phyloP scores from a whole-genome alignment of 2,113 vertebrate genomes.

The Rhea americana region DNA sequence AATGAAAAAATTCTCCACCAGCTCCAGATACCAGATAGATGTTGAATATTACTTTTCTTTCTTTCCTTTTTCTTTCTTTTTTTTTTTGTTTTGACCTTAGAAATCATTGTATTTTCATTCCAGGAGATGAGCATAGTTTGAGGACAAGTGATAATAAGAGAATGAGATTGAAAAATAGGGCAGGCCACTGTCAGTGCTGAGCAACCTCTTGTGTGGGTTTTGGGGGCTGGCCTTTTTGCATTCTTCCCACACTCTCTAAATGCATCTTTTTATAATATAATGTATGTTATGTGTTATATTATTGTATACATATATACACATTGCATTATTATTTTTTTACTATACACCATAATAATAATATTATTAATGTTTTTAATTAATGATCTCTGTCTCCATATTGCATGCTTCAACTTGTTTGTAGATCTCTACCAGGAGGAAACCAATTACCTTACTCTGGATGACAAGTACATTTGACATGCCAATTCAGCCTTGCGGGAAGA shows the following conservation, averaged over 20 bases:
- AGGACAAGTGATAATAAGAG: background rate
- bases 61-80: background rate
- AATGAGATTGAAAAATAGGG: background rate
- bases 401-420: background rate
- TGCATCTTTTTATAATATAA: background rate
- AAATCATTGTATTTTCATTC: background rate
- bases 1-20: background rate
- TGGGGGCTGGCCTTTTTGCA: background rate
- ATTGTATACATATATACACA: background rate
- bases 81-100: background rate
- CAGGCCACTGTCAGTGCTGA: background rate
- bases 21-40: background rate
- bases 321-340: background rate
- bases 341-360: background rate
- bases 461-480: background rate
- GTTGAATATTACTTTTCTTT: background rate
- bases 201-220: background rate
- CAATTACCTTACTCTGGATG: background rate
- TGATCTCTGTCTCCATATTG: background rate
- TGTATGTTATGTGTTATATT: background rate
- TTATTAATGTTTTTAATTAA: background rate
- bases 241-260: background rate
- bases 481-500: background rate
- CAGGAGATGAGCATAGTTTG: background rate
- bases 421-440: background rate